These are phyloP conservation scores for Anthopleura xanthogrammica DNA, from an alignment of 92 coral and sea anemone species.

Conservation along the genomic window DNA sequence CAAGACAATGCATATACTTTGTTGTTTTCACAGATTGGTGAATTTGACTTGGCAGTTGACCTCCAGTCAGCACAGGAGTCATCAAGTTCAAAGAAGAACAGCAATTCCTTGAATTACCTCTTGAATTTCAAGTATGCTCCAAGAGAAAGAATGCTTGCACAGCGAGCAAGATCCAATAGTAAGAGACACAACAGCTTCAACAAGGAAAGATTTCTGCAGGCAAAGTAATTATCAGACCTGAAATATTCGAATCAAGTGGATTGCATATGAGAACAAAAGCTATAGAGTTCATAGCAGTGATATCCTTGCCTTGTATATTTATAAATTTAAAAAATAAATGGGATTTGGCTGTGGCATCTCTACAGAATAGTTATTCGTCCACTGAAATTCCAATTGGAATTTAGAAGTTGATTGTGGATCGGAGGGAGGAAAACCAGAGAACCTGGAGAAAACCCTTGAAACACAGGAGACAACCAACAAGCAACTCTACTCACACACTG, in stretches of 20 bases:
- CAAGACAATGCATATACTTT: background rate
- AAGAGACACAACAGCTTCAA: slow-evolving; percentile 72
- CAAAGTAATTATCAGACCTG: slow-evolving; percentile 62
- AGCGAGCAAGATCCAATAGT: slow-evolving; percentile 38
- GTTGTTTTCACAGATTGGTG: slow-evolving; percentile 27
- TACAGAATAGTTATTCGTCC: too few species aligned
- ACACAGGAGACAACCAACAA: too few species aligned
- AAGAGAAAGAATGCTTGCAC: slow-evolving; percentile 58
- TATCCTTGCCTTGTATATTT: too few species aligned
- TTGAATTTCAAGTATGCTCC: slow-evolving; percentile 91
- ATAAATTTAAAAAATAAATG: too few species aligned
- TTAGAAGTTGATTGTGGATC: too few species aligned
- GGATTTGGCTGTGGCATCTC: too few species aligned
- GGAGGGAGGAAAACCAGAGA: too few species aligned
- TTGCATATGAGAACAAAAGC: too few species aligned
- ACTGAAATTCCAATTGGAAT: too few species aligned
- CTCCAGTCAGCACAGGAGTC: slow-evolving; percentile 11
- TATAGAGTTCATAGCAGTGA: too few species aligned
- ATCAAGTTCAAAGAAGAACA: slow-evolving; percentile 64
- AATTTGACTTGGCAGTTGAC: slow-evolving; percentile 22
- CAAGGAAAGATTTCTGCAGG: slow-evolving; percentile 93
- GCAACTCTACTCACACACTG: too few species aligned
- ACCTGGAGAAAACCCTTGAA: too few species aligned
- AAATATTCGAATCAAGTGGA: background rate
- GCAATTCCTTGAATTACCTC: slow-evolving; percentile 76